Base-by-base conservation (phyloP, 2,888 invertebrate species). In the Drosophila nr. medialis region DNA sequence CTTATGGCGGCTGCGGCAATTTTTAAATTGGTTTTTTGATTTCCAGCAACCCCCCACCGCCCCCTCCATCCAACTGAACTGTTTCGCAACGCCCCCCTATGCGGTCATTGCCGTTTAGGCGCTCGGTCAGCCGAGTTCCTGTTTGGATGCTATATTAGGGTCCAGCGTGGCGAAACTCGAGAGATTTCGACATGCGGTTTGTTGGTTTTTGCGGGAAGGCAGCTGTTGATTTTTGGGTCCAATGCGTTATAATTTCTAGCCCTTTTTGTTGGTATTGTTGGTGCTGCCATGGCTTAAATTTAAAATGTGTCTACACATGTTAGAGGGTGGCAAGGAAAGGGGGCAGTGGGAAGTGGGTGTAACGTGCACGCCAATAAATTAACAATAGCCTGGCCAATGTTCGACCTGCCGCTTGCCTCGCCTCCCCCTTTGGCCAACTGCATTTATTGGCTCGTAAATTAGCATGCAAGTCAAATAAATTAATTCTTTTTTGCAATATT, bases 401-500 rank as follows among this genome's bases (percentile, higher is more conserved):
- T 67, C 64, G 58, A 70, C 30, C 61, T 53, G 38, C 38, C 67
- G 15, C 34, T 27, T 18, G 45, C 53, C 55, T 4, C 51, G n/a
- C 49, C 49, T 11, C 34, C 27, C 45, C n/a, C 61, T 50, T 10
- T 38, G 21, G 55, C 54, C 45, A 66, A 64, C 64, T 80, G 79
- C 83, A 79, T 83, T 85, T 87, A 85, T 85, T 85, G 86, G 88
- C 83, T 77, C 88, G 87, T 87, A 89, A 89, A 85, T 89, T 86
- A 87, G 86, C 83, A 89, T 86, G 88, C 88, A 85, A 89, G 89
- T 83, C 88, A 86, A 86, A 86, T 86, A 86, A 86, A 89, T 86
- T 87, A 86, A 86, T 89, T 86, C 83, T 86, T 86, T 89, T 86
- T 86, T 86, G 89, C 82, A 78, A 86, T 90, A 90, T 90, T 90